phyloP scores from a whole-genome alignment of 2,888 invertebrate species.

The Lamellibrachia columna region DNA sequence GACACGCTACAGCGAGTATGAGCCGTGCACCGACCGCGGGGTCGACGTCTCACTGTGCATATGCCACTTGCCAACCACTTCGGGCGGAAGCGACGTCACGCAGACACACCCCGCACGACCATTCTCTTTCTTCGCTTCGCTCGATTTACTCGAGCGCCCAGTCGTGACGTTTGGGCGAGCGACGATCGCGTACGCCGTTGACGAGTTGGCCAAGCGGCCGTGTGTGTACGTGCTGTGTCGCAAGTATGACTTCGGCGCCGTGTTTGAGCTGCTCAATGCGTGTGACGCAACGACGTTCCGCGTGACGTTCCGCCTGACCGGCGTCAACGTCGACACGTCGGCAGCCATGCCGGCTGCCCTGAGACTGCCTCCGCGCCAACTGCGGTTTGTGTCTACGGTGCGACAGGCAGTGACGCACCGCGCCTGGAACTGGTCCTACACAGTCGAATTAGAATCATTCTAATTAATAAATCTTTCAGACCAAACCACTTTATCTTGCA shows the following conservation, averaged over 20 bases:
- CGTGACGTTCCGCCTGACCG: background rate
- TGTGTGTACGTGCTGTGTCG: background rate
- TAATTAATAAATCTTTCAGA: no score
- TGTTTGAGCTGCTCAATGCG: background rate
- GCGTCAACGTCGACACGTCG: background rate
- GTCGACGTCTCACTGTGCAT: slow-evolving; percentile 49
- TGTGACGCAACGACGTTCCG: background rate
- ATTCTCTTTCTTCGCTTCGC: background rate
- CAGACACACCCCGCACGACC: background rate
- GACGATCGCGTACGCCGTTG: background rate
- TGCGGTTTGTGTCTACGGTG: background rate
- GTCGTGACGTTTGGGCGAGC: background rate
- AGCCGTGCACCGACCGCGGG: slow-evolving; percentile 45
- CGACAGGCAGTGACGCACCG: background rate
- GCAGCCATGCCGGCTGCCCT: background rate
- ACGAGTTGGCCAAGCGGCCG: background rate
- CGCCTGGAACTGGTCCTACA: background rate
- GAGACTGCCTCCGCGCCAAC: background rate
- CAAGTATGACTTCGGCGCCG: background rate
- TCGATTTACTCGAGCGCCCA: background rate
- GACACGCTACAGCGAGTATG: slow-evolving; percentile 48
- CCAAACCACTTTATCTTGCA: no score
- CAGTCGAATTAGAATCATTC: background rate
- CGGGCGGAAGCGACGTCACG: background rate
- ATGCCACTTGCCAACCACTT: slow-evolving; percentile 39